Conservation (phyloP, 2,888 invertebrate species). For the Sesamia inferens region DNA sequence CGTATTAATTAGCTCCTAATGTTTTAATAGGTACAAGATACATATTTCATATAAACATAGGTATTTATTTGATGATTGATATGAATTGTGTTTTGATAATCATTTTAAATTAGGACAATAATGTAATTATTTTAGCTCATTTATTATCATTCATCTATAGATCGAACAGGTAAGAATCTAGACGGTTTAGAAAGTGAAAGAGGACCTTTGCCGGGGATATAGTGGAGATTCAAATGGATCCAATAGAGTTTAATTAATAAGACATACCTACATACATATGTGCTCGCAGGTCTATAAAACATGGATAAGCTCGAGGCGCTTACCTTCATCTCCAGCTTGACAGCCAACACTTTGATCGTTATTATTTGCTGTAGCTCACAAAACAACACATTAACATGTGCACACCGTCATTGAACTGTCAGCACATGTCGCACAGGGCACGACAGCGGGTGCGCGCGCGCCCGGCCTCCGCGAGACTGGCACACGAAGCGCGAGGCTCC, state of each 20-base stretch:
- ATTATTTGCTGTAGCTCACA: conserved; percentile 68
- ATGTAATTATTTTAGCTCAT: neutral
- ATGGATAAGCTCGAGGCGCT: conserved; percentile 45
- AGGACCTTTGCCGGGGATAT: neutral
- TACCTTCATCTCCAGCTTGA: conserved; percentile 86
- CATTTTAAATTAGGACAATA: neutral
- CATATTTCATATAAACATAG: neutral
- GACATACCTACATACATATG: neutral
- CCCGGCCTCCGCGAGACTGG: conserved; percentile 70
- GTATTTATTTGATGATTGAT: neutral
- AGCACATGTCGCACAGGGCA: conserved; percentile 65
- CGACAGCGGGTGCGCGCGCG: conserved; percentile 65
- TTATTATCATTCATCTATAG: neutral
- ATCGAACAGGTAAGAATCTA: neutral
- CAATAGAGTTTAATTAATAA: neutral
- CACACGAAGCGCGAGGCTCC: conserved; percentile 53
- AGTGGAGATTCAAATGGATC: conserved; percentile 4
- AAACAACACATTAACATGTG: conserved; percentile 74
- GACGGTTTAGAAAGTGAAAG: neutral
- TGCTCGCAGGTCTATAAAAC: neutral
- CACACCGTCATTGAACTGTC: conserved; percentile 68
- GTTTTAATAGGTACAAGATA: neutral
- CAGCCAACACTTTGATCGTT: conserved; percentile 81
- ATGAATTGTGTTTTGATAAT: conserved; percentile 1
- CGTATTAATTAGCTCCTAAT: neutral